Percentiles rank a stretch among this genome's conserved stretches.
Conservation (phyloP, 2,888 invertebrate species). For the Congeria kusceri region DNA sequence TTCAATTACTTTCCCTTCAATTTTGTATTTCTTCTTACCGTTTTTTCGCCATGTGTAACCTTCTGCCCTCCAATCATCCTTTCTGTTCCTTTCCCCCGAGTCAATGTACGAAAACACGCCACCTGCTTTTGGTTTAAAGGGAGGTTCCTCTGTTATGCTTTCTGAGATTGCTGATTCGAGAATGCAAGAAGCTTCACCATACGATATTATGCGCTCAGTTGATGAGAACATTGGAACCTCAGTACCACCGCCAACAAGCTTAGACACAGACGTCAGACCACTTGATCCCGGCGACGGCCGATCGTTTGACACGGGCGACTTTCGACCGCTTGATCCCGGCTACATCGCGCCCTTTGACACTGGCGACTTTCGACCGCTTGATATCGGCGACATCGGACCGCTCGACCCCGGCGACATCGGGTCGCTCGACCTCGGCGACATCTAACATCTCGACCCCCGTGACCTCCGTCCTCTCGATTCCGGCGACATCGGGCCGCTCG, state of each 20-base stretch:
- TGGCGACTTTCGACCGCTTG: no score
- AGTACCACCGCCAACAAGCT: slow-evolving; percentile 14
- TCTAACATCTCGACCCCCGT: no score
- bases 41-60: slow-evolving; percentile 13
- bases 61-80: slow-evolving; percentile 22
- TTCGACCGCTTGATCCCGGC: no score
- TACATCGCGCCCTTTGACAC: no score
- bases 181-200: slow-evolving; percentile 13
- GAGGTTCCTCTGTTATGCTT: slow-evolving; percentile 8
- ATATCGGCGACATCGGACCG: no score
- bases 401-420: no score
- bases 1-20: slow-evolving; percentile 5
- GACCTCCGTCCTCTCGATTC: no score
- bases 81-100: background rate
- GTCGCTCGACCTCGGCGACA: no score
- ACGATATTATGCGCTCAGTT: background rate
- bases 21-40: background rate
- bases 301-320: no score
- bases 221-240: slow-evolving; percentile 14
- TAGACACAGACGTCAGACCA: background rate
- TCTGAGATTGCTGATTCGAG: background rate
- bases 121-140: slow-evolving; percentile 12
- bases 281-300: no score
- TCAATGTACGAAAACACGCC: slow-evolving; percentile 13
- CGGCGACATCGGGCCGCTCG: no score